Conservation (phyloP, 2,888 invertebrate genomes). For the Plebejus melissa region DNA sequence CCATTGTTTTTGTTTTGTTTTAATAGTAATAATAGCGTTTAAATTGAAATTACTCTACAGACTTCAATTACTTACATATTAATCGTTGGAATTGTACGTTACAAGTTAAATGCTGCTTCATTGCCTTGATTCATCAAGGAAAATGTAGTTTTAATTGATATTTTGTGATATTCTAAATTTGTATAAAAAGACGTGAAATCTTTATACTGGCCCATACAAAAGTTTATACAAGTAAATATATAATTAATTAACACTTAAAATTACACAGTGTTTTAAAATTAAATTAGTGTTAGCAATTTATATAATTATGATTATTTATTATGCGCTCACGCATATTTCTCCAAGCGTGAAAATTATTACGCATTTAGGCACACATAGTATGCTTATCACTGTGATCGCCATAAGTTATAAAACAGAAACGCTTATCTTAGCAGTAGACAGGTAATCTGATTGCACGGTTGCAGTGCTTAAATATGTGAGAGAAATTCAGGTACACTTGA, state of each 20-base stretch:
- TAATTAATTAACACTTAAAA: too few relatives aligned
- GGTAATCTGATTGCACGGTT: slow-evolving; percentile 7
- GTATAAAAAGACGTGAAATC: too few relatives aligned
- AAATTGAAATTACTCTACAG: neutral
- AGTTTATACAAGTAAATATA: too few relatives aligned
- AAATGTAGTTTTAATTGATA: neutral
- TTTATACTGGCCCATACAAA: too few relatives aligned
- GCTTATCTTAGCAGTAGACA: slow-evolving; percentile 5
- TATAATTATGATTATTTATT: neutral
- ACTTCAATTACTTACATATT: neutral
- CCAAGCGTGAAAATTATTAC: neutral
- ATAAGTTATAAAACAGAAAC: slow-evolving; percentile 5
- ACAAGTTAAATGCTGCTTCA: neutral
- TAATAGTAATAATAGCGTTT: neutral
- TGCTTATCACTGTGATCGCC: neutral
- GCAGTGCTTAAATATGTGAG: slow-evolving; percentile 2
- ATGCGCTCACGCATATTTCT: neutral
- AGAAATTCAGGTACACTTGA: slow-evolving; percentile 1
- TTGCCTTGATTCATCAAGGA: neutral
- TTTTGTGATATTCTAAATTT: too few relatives aligned
- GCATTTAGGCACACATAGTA: neutral
- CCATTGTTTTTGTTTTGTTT: slow-evolving; percentile 18
- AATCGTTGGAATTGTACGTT: neutral
- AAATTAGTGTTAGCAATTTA: neutral
- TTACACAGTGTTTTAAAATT: too few relatives aligned